These are phyloP conservation scores for Tiaroga cobitis DNA, from an alignment of 2,797 vertebrate genomes.

Conservation along the genomic window DNA sequence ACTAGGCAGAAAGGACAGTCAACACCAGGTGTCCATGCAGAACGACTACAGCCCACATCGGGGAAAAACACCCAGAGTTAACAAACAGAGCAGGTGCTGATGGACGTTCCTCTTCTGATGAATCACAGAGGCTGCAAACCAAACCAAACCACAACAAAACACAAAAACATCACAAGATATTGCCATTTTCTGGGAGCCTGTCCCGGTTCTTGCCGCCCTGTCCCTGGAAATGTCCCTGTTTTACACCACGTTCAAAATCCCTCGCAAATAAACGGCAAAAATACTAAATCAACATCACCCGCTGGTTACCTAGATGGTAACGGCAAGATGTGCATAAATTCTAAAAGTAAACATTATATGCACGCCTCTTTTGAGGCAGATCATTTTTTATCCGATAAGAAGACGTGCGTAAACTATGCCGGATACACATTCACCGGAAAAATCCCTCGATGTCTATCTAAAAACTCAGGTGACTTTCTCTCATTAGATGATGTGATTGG, in stretches of 20 bases:
- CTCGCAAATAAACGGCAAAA: background rate
- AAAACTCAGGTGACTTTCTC: background rate
- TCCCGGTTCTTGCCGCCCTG: background rate
- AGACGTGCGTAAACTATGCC: background rate
- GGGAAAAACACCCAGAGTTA: background rate
- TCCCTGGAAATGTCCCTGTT: background rate
- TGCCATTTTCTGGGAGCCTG: background rate
- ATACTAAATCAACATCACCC: background rate
- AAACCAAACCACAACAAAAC: background rate
- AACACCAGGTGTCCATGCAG: constrained; percentile 22
- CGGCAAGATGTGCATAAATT: background rate
- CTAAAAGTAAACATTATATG: background rate
- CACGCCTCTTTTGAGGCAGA: background rate
- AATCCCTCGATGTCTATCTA: background rate
- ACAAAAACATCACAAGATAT: background rate
- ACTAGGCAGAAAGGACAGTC: constrained; percentile 13
- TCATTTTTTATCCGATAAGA: background rate
- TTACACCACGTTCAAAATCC: background rate
- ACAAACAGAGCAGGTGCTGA: constrained; percentile 19
- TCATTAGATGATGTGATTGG: background rate
- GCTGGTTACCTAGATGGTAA: background rate
- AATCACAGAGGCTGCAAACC: background rate
- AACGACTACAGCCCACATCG: background rate
- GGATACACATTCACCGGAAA: background rate
- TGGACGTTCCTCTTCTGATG: background rate